Conservation (phyloP, 2,113 vertebrate species). For the Rattus norvegicus region GRCr8 NC_086020.1:113932501-113933000, state of each 20-base stretch:
- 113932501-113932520: not conserved
- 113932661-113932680: no score
- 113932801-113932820: not conserved
- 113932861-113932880: not conserved
- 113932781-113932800: not conserved
- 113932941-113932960: no score
- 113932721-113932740: not conserved
- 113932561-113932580: not conserved
- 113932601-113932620: not conserved
- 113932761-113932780: not conserved
- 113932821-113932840: not conserved
- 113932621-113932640: not conserved
- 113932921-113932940: no score
- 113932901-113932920: not conserved
- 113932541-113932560: not conserved
- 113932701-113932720: not conserved
- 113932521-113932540: not conserved
- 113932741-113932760: not conserved
- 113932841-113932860: not conserved
- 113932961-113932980: no score
- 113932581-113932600: not conserved
- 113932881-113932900: not conserved
- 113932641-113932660: not conserved
- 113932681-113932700: not conserved
- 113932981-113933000: no score